Conservation (phyloP, 1,140 invertebrate species). For the Stegodyphus mimosarum region DNA sequence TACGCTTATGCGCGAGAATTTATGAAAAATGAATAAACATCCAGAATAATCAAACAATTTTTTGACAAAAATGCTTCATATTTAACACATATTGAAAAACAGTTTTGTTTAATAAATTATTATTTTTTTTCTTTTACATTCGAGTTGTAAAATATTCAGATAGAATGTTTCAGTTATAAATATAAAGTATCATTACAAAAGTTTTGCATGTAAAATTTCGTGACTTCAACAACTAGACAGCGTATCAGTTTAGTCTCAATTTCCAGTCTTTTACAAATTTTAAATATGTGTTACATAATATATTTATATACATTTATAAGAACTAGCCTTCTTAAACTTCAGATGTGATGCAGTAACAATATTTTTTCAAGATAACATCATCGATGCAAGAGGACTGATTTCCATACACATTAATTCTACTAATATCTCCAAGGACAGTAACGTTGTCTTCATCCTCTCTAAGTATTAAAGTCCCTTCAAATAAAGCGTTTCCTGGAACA, state of each 20-base stretch:
- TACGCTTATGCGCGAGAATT: too few species aligned
- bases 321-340: neutral
- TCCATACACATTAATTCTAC: slow-evolving; percentile 82
- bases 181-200: too few species aligned
- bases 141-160: too few species aligned
- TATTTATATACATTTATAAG: neutral
- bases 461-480: slow-evolving; percentile 76
- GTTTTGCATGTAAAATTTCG: too few species aligned
- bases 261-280: slow-evolving; percentile 15
- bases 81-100: too few species aligned
- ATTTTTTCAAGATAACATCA: slow-evolving; percentile 78
- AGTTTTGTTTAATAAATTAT: too few species aligned
- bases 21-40: too few species aligned
- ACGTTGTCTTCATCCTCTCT: slow-evolving; percentile 66
- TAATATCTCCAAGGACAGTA: slow-evolving; percentile 73
- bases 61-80: too few species aligned
- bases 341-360: slow-evolving; percentile 68
- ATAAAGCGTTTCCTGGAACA: slow-evolving; percentile 77
- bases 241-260: neutral
- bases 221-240: too few species aligned
- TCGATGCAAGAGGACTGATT: slow-evolving; percentile 81
- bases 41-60: too few species aligned
- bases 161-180: too few species aligned
- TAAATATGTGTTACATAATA: slow-evolving; percentile 2
- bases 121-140: too few species aligned